Evolutionary conservation across 2,888 invertebrate species (phyloP).

Genomic region (Gymnosoma rotundatum): DNA sequence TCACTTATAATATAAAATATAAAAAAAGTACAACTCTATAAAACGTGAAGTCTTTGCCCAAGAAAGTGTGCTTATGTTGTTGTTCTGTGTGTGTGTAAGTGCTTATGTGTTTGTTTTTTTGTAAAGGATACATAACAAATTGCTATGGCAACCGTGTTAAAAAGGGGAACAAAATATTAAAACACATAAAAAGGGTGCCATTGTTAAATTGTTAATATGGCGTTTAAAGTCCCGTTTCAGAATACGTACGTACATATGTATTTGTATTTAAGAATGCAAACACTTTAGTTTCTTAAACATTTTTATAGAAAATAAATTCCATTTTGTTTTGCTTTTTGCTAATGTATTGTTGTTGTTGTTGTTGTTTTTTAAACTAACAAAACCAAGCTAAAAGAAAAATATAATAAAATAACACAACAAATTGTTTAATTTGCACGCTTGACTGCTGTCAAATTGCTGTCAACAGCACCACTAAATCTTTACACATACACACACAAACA

Average conservation of each 20-base stretch:
- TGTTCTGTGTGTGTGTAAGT: conserved; percentile 12
- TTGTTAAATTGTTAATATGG: conserved; percentile 34
- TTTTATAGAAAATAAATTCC: background rate
- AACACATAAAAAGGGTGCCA: conserved; percentile 51
- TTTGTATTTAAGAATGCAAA: conserved; percentile 1
- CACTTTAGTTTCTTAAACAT: conserved; percentile 35
- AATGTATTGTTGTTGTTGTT: background rate
- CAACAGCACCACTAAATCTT: conserved; percentile 73
- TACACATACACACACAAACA: background rate
- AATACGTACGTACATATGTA: background rate
- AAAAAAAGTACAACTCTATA: conserved; percentile 16
- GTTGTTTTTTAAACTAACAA: conserved; percentile 9
- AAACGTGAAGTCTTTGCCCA: conserved; percentile 9
- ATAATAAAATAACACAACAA: conserved; percentile 25
- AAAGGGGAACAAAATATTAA: conserved; percentile 34
- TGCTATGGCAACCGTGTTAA: conserved; percentile 68
- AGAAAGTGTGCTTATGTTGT: background rate
- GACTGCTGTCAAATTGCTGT: conserved; percentile 79
- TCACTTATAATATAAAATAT: conserved; percentile 39
- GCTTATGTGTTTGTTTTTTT: conserved; percentile 17
- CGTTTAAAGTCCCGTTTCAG: conserved; percentile 41
- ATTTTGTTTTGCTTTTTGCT: conserved; percentile 10
- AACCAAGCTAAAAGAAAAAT: conserved; percentile 40
- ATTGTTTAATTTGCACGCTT: conserved; percentile 72
- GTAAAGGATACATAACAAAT: conserved; percentile 66